These are phyloP conservation scores for Thaumetopoea pityocampa DNA, from an alignment of 1,140 invertebrate species.

Conservation along the genomic window DNA sequence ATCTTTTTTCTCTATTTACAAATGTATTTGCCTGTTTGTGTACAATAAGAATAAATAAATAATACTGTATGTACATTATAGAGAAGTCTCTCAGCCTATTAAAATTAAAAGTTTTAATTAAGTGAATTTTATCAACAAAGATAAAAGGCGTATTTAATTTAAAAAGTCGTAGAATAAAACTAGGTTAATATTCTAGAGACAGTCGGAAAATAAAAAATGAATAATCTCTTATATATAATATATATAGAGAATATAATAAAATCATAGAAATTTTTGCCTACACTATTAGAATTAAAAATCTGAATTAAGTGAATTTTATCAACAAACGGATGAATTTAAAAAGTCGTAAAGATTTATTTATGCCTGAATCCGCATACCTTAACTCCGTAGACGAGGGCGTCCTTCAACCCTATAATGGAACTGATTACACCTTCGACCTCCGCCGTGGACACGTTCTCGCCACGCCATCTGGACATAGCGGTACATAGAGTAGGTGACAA, in stretches of 20 bases:
- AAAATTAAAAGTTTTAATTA: no score
- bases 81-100: no score
- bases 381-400: slow-evolving; percentile 91
- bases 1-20: no score
- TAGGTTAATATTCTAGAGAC: no score
- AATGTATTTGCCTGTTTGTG: no score
- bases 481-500: neutral
- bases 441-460: slow-evolving; percentile 97
- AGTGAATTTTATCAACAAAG: no score
- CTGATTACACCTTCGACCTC: slow-evolving; percentile 96
- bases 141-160: no score
- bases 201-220: no score
- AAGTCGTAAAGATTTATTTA: neutral
- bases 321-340: neutral
- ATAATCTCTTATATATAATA: no score
- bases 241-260: neutral
- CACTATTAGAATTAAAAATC: neutral
- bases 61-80: no score
- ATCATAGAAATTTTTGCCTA: neutral
- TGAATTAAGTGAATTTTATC: neutral
- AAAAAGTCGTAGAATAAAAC: no score
- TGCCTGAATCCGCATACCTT: slow-evolving; percentile 84
- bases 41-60: no score
- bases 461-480: slow-evolving; percentile 86
- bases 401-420: slow-evolving; percentile 84